These are phyloP conservation scores for Frankliniella fusca DNA, from an alignment of 2,888 invertebrate genomes.

Conservation along the genomic window DNA sequence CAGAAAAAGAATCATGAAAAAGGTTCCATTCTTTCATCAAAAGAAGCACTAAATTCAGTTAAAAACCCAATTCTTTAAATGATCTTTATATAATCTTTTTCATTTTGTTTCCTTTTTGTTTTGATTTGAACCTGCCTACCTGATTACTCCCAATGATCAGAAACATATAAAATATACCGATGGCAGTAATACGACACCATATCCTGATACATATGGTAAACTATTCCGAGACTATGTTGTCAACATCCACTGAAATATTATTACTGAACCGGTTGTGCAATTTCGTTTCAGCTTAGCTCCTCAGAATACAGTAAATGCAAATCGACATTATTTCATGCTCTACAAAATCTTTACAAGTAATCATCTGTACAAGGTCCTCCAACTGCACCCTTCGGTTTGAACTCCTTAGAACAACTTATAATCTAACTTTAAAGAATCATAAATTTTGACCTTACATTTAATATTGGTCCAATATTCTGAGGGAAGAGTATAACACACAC, in stretches of 20 bases:
- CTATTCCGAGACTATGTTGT: too few relatives aligned
- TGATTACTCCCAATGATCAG: too few relatives aligned
- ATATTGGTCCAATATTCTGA: conserved; percentile 17
- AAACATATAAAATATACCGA: too few relatives aligned
- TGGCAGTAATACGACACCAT: too few relatives aligned
- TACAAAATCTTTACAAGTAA: conserved; percentile 12
- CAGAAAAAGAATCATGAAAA: too few relatives aligned
- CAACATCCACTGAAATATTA: background rate
- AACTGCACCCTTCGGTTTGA: conserved; percentile 18
- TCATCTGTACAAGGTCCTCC: conserved; percentile 15
- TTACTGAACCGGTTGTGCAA: background rate
- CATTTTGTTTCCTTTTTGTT: too few relatives aligned
- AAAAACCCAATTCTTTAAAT: too few relatives aligned
- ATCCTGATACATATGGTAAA: too few relatives aligned
- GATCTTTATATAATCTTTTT: too few relatives aligned
- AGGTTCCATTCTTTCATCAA: too few relatives aligned
- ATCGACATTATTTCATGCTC: conserved; percentile 4
- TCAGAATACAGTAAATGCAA: background rate
- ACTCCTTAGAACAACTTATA: conserved; percentile 10
- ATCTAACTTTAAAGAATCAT: conserved; percentile 9
- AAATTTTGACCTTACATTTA: conserved; percentile 17
- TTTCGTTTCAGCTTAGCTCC: background rate
- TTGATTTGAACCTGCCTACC: too few relatives aligned
- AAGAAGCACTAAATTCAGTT: too few relatives aligned
- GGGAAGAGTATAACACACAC: background rate